A percentile compares a stretch with the other conserved stretches of the same genome.
phyloP scores from a whole-genome alignment of 2,113 vertebrate species.

The Neomonachus schauinslandi region DNA sequence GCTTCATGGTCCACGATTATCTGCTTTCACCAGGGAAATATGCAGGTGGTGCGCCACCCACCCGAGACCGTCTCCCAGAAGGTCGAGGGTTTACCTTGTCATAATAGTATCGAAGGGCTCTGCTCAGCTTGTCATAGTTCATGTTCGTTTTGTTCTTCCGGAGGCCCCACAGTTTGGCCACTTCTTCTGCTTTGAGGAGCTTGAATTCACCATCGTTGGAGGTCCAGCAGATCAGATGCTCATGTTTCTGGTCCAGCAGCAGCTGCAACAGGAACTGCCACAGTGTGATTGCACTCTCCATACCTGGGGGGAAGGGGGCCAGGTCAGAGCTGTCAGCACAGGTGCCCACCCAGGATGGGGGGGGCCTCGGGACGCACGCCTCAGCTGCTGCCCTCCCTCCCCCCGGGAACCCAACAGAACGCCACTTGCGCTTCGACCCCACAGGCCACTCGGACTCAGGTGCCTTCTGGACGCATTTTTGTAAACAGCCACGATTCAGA shows the following conservation, averaged over 20 bases:
- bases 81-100: slow-evolving; percentile 91
- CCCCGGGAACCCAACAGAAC: not conserved
- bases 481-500: not conserved
- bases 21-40: not conserved
- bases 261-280: slow-evolving; percentile 99
- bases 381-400: rapidly evolving
- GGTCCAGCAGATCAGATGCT: slow-evolving; percentile 98
- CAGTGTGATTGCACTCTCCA: slow-evolving; percentile 99
- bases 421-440: rapidly evolving
- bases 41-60: rapidly evolving
- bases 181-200: slow-evolving; percentile 97
- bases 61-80: rapidly evolving
- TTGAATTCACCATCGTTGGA: slow-evolving; percentile 99
- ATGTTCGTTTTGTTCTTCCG: slow-evolving; percentile 99
- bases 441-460: not conserved
- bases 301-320: slow-evolving; percentile 86
- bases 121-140: slow-evolving; percentile 98
- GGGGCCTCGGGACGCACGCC: rapidly evolving
- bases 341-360: rapidly evolving
- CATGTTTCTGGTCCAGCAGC: slow-evolving; percentile 97
- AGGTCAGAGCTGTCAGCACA: not conserved
- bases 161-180: slow-evolving; percentile 98
- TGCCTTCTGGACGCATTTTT: not conserved
- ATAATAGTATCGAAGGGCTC: slow-evolving; percentile 97
- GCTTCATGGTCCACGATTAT: rapidly evolving